Conservation (phyloP, 2,888 invertebrate species). For the Congeria kusceri region DNA sequence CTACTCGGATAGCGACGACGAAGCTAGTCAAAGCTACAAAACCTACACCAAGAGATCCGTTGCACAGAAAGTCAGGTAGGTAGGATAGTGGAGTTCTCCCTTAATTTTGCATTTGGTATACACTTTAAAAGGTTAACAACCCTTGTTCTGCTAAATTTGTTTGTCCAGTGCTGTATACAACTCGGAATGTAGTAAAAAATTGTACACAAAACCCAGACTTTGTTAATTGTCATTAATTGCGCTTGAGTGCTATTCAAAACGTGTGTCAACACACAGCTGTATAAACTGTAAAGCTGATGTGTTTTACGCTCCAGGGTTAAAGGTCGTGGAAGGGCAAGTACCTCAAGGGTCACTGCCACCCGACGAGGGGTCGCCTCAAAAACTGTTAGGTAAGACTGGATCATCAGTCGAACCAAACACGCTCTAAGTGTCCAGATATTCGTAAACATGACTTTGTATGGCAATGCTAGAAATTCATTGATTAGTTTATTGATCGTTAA, state of each 20-base stretch:
- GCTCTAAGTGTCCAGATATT: too few relatives aligned
- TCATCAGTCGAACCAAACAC: constrained; percentile 18
- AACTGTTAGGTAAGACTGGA: constrained; percentile 75
- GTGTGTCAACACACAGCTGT: too few relatives aligned
- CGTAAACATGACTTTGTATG: too few relatives aligned
- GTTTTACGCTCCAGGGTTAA: constrained; percentile 61
- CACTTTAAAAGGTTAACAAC: too few relatives aligned
- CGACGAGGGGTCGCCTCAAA: constrained; percentile 72
- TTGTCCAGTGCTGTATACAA: too few relatives aligned
- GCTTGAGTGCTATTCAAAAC: too few relatives aligned
- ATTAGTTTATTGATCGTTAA: too few relatives aligned
- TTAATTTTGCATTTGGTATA: not conserved
- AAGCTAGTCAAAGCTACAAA: constrained; percentile 45
- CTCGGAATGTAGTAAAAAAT: too few relatives aligned
- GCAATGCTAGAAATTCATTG: too few relatives aligned
- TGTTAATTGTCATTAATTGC: too few relatives aligned
- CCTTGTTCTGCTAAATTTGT: too few relatives aligned
- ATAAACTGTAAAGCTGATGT: constrained; percentile 17
- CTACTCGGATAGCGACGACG: constrained; percentile 78
- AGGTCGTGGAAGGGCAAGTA: constrained; percentile 51
- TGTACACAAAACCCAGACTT: too few relatives aligned
- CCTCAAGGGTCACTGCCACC: constrained; percentile 60
- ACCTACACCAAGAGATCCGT: constrained; percentile 60
- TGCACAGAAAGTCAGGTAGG: constrained; percentile 76
- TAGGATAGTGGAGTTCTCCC: not conserved